These are phyloP conservation scores for Tarsius wallacei DNA, from an alignment of 2,797 vertebrate species.

Conservation along the genomic window DNA sequence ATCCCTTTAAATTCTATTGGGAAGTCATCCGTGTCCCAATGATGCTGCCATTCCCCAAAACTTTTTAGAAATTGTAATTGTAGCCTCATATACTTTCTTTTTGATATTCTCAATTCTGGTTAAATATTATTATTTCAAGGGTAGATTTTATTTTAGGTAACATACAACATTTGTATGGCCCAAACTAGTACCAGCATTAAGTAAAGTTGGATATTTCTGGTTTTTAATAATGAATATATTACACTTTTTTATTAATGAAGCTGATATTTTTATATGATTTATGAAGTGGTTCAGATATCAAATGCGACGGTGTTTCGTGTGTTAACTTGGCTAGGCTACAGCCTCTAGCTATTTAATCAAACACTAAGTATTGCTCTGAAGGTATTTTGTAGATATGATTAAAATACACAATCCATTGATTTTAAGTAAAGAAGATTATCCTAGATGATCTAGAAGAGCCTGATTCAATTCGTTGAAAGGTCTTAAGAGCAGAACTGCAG, in stretches of 20 bases:
- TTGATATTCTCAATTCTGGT: not conserved
- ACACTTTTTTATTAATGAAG: not conserved
- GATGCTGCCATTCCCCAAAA: not conserved
- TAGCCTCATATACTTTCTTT: not conserved
- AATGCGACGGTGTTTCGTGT: not conserved
- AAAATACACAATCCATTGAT: not conserved
- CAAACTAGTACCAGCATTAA: not conserved
- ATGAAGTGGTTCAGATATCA: not conserved
- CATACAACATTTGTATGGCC: not conserved
- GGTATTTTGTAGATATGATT: not conserved
- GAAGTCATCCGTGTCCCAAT: not conserved
- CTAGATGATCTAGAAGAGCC: not conserved
- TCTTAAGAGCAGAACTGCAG: not conserved
- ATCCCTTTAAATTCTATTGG: not conserved
- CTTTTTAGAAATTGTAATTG: not conserved
- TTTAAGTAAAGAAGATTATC: slow-evolving; percentile 43
- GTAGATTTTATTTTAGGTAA: slow-evolving; percentile 30
- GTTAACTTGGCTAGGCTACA: not conserved
- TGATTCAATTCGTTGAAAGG: not conserved
- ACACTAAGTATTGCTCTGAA: not conserved
- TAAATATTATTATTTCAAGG: not conserved
- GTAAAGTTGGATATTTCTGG: not conserved
- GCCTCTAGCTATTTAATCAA: slow-evolving; percentile 16
- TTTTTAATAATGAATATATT: not conserved
- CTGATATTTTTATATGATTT: not conserved